These are phyloP conservation scores for Oncorhynchus clarkii DNA, from an alignment of 2,113 vertebrate genomes.

Conservation along the genomic window DNA sequence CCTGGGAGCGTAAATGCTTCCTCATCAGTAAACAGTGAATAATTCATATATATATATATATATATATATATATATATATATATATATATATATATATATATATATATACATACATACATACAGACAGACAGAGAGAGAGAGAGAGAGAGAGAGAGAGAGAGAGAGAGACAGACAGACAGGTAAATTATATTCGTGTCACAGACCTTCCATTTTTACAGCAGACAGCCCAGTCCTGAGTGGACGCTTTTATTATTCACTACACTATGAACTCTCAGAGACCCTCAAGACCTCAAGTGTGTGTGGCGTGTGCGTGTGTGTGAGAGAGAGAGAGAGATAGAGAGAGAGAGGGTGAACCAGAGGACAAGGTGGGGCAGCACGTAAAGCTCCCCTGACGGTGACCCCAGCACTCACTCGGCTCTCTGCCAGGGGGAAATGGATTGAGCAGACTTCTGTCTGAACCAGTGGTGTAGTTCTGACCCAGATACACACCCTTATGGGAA, in stretches of 20 bases:
- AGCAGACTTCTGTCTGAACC: slow-evolving; percentile 30
- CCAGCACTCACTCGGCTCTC: slow-evolving; percentile 13
- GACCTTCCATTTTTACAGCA: slow-evolving; percentile 52
- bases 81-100: slow-evolving; percentile 43
- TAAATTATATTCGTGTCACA: slow-evolving; percentile 64
- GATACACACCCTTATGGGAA: slow-evolving; percentile 30
- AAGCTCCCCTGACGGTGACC: slow-evolving; percentile 40
- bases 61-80: too few species aligned
- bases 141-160: slow-evolving; percentile 40
- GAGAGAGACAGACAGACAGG: not conserved
- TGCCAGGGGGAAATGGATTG: slow-evolving; percentile 21
- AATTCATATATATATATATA: slow-evolving; percentile 69
- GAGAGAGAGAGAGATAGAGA: slow-evolving; percentile 57
- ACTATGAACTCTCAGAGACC: slow-evolving; percentile 68
- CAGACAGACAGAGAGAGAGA: not conserved
- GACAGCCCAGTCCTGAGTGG: slow-evolving; percentile 39
- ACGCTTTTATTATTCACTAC: slow-evolving; percentile 71
- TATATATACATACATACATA: not conserved
- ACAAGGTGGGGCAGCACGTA: slow-evolving; percentile 53
- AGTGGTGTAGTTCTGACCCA: slow-evolving; percentile 33
- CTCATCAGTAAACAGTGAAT: slow-evolving; percentile 80
- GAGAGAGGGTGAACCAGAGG: slow-evolving; percentile 67
- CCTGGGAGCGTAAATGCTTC: slow-evolving; percentile 78
- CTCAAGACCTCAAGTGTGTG: slow-evolving; percentile 40
- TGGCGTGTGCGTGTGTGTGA: slow-evolving; percentile 45